Evolutionary conservation across 2,113 vertebrate genomes (phyloP).

Genomic region (Pseudonaja textilis): DNA sequence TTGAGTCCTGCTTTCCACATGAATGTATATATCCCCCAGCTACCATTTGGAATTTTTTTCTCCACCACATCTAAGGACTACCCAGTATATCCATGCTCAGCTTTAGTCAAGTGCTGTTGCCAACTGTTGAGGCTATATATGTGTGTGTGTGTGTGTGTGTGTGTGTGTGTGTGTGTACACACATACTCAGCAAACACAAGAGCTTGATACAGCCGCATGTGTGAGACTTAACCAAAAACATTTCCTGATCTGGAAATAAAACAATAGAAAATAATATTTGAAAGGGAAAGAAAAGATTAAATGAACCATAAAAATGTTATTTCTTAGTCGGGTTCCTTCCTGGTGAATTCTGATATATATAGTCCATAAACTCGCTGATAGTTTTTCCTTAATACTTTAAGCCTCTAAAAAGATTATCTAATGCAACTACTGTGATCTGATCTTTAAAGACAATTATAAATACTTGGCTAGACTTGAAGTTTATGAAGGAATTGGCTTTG

Average conservation of each 20-base stretch:
- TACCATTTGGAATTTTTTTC: neutral
- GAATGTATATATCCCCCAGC: neutral
- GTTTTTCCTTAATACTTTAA: neutral
- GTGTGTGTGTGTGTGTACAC: too few species aligned
- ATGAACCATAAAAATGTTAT: neutral
- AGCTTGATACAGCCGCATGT: neutral
- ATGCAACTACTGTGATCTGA: constrained; percentile 10
- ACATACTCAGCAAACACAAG: neutral
- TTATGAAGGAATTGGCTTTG: constrained; percentile 1
- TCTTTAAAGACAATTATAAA: constrained; percentile 2
- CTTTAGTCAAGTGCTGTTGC: neutral
- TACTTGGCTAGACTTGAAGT: neutral
- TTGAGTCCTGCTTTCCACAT: neutral
- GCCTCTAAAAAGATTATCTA: constrained; percentile 2
- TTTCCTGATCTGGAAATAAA: neutral
- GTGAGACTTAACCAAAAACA: neutral
- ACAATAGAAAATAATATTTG: neutral
- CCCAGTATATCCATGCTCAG: neutral
- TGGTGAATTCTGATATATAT: neutral
- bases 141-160: too few species aligned
- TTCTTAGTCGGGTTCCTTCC: neutral
- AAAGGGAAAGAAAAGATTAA: neutral
- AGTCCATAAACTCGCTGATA: neutral
- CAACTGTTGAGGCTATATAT: neutral
- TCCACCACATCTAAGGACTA: neutral